A percentile compares a stretch with the other conserved stretches of the same genome.
Conservation (phyloP, 1,140 invertebrate species). For the Apocrypta bakeri region DNA sequence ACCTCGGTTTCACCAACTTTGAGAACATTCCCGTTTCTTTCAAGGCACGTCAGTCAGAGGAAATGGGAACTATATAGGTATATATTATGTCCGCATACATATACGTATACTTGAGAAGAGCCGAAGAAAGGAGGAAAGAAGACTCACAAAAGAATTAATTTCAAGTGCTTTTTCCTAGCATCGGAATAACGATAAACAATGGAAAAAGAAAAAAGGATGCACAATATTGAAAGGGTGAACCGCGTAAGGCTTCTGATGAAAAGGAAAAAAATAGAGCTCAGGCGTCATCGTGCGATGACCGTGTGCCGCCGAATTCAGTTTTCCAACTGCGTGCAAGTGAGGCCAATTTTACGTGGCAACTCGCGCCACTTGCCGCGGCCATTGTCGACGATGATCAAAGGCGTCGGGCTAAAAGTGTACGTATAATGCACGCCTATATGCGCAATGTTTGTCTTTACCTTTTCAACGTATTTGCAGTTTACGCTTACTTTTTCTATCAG, state of each 20-base stretch:
- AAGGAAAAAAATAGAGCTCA: slow-evolving; percentile 19
- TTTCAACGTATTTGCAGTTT: no score
- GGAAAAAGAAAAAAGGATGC: neutral
- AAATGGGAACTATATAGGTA: no score
- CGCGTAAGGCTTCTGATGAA: neutral
- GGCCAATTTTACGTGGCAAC: slow-evolving; percentile 38
- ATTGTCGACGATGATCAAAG: slow-evolving; percentile 47
- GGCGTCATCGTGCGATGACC: slow-evolving; percentile 1
- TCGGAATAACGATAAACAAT: neutral
- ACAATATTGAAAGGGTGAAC: neutral
- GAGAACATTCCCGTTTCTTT: slow-evolving; percentile 56
- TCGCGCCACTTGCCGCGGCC: slow-evolving; percentile 23
- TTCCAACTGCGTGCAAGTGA: neutral
- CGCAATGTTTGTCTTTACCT: slow-evolving; percentile 25
- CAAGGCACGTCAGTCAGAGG: neutral
- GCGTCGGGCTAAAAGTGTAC: slow-evolving; percentile 26
- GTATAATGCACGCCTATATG: neutral
- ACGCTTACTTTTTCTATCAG: no score
- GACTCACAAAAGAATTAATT: neutral
- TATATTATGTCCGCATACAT: no score
- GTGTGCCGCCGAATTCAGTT: slow-evolving; percentile 26
- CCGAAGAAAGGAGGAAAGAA: neutral
- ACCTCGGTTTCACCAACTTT: slow-evolving; percentile 58
- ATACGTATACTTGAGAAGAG: no score
- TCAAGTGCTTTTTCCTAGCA: neutral